These are phyloP conservation scores for Melitaea cinxia DNA, from an alignment of 1,140 invertebrate genomes.

Conservation along the genomic window DNA sequence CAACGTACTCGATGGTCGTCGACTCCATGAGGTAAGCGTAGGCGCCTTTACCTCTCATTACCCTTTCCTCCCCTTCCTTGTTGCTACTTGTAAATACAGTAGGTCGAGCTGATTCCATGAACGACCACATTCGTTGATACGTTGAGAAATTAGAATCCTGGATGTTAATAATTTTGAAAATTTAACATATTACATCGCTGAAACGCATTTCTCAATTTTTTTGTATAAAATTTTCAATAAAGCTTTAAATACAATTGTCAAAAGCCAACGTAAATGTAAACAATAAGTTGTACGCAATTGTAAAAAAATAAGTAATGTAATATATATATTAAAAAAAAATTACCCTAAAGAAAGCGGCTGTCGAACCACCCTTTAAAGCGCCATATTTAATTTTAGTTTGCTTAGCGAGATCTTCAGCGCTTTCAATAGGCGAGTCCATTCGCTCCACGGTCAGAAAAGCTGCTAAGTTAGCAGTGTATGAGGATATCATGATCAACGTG, in stretches of 20 bases:
- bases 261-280: too few species aligned
- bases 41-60: constrained; percentile 91
- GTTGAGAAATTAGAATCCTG: constrained; percentile 96
- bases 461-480: constrained; percentile 98
- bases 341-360: constrained; percentile 95
- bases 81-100: constrained; percentile 93
- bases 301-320: too few species aligned
- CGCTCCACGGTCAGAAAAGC: constrained; percentile 98
- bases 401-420: constrained; percentile 96
- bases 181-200: too few species aligned
- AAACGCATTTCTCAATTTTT: too few species aligned
- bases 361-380: constrained; percentile 95
- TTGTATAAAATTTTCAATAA: too few species aligned
- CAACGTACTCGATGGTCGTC: constrained; percentile 95
- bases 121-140: constrained; percentile 96
- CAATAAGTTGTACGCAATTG: too few species aligned
- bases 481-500: constrained; percentile 98
- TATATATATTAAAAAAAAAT: constrained; percentile 39
- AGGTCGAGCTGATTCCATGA: constrained; percentile 93
- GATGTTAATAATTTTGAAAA: neutral
- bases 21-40: constrained; percentile 98
- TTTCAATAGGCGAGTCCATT: constrained; percentile 98
- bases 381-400: constrained; percentile 99
- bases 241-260: too few species aligned
- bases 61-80: constrained; percentile 92